These are phyloP conservation scores for Fragum whitleyi DNA, from an alignment of 2,888 invertebrate species.

Conservation along the genomic window DNA sequence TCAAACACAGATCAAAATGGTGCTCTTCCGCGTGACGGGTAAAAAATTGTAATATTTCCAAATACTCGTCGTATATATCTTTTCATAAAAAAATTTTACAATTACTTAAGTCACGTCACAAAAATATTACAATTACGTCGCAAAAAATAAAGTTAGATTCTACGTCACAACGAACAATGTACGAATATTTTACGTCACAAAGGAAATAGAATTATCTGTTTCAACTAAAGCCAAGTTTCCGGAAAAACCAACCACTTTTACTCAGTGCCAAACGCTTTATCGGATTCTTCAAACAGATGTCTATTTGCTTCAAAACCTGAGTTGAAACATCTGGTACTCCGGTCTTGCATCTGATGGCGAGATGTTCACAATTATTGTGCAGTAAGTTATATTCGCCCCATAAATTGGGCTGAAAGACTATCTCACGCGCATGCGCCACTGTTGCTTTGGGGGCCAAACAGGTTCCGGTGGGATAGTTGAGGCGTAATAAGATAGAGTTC, in stretches of 20 bases:
- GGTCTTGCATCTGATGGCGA: constrained; percentile 47
- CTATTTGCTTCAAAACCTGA: constrained; percentile 4
- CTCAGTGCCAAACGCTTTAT: background rate
- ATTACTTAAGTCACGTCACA: no score
- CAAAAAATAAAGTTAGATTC: no score
- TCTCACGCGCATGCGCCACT: constrained; percentile 19
- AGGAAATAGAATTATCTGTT: no score
- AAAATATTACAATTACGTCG: no score
- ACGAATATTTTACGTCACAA: no score
- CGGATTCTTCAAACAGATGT: constrained; percentile 5
- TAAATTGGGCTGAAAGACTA: background rate
- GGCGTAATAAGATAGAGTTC: constrained; percentile 14
- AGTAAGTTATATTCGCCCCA: constrained; percentile 32
- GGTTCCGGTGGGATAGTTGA: constrained; percentile 20
- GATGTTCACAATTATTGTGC: constrained; percentile 54
- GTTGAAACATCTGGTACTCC: constrained; percentile 16
- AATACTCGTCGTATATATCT: no score
- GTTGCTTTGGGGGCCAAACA: constrained; percentile 29
- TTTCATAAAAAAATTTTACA: no score
- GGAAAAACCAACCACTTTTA: background rate
- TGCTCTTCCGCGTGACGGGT: no score
- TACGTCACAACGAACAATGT: no score
- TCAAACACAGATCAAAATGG: no score
- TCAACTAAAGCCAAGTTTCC: background rate
- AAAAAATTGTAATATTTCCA: no score